Conservation (phyloP, 2,888 invertebrate genomes). For the Spilarctia lutea region DNA sequence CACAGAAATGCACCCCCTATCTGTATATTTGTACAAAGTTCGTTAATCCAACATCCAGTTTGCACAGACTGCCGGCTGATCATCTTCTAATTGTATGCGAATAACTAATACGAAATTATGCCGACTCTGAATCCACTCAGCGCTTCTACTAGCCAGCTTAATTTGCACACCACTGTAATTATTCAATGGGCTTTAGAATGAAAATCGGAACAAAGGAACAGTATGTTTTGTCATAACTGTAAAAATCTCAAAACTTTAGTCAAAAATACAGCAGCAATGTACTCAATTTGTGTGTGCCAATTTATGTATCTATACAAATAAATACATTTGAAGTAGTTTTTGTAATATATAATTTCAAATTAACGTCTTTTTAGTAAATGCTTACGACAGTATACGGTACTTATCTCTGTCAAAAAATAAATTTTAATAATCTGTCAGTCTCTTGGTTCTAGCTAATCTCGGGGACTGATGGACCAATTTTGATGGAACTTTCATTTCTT, state of each 20-base stretch:
- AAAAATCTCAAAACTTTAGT: not conserved
- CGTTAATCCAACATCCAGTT: slow-evolving; percentile 60
- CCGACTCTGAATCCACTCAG: slow-evolving; percentile 41
- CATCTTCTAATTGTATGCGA: slow-evolving; percentile 72
- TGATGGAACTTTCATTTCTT: too few species aligned
- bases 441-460: too few species aligned
- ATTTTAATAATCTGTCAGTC: too few species aligned
- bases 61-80: slow-evolving; percentile 60
- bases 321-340: too few species aligned
- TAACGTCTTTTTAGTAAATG: too few species aligned
- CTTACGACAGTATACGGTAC: too few species aligned
- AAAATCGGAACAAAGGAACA: not conserved
- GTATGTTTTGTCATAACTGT: not conserved
- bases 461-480: too few species aligned
- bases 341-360: too few species aligned
- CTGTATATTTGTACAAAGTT: slow-evolving; percentile 60
- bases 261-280: not conserved
- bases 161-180: slow-evolving; percentile 31
- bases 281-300: not conserved
- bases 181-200: slow-evolving; percentile 13
- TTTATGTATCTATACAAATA: too few species aligned
- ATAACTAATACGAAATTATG: slow-evolving; percentile 61
- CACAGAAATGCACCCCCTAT: slow-evolving; percentile 48
- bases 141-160: slow-evolving; percentile 35
- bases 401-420: too few species aligned